These are phyloP conservation scores for Perognathus longimembris DNA, from an alignment of 2,113 vertebrate genomes.

Conservation along the genomic window DNA sequence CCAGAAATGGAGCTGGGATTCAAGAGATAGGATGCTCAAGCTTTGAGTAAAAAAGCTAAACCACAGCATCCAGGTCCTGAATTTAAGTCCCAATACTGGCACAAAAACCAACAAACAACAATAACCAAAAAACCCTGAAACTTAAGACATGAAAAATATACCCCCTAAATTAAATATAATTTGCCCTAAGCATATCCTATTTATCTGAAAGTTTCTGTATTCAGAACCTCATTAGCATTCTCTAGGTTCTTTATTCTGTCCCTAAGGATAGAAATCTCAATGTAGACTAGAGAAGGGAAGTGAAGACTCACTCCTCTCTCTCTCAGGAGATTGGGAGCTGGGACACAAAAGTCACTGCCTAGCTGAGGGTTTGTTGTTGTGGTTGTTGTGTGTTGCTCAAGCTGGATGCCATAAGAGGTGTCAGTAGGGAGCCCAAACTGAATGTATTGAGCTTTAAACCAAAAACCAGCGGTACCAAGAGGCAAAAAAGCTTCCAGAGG, in stretches of 20 bases:
- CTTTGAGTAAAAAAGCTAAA: too few relatives aligned
- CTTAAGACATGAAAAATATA: neutral
- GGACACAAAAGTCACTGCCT: neutral
- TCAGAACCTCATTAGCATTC: neutral
- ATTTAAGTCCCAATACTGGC: too few relatives aligned
- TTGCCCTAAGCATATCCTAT: conserved; percentile 27
- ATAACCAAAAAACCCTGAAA: too few relatives aligned
- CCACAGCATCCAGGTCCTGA: too few relatives aligned
- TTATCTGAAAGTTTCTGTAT: conserved; percentile 12
- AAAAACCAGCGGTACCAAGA: neutral
- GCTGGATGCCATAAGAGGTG: neutral
- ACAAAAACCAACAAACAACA: too few relatives aligned
- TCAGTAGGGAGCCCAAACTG: conserved; percentile 48
- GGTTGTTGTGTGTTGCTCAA: neutral
- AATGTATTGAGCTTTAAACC: conserved; percentile 28
- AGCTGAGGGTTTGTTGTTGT: neutral
- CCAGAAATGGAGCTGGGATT: too few relatives aligned
- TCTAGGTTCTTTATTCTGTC: neutral
- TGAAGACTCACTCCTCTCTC: neutral
- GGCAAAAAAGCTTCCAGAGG: conserved; percentile 47
- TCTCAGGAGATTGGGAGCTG: neutral
- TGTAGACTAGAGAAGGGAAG: neutral
- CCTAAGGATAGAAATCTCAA: conserved; percentile 25
- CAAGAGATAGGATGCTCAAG: too few relatives aligned
- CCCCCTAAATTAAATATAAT: neutral